Evolutionary conservation across 2,113 vertebrate genomes (phyloP).

Genomic region (Rhodinocichla rosea): DNA sequence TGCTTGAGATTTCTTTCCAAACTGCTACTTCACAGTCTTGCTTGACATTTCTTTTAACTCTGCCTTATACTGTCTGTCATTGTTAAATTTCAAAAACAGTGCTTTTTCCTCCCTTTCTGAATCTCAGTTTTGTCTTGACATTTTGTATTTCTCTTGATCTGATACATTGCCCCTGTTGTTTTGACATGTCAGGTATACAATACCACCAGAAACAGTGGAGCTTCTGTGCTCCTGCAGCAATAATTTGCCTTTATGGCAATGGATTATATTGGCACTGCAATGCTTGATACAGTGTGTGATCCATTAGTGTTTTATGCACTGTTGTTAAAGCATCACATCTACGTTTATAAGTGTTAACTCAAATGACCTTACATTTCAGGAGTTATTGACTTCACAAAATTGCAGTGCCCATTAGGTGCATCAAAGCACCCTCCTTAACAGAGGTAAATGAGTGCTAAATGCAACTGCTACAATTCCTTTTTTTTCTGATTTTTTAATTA

Average conservation of each 20-base stretch:
- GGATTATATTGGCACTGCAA: not conserved
- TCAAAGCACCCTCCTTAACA: not conserved
- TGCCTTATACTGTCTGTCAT: not conserved
- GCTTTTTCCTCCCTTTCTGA: not conserved
- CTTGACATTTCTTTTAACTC: not conserved
- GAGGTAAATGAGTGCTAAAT: not conserved
- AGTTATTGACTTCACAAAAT: not conserved
- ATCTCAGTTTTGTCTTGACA: not conserved
- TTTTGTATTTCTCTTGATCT: not conserved
- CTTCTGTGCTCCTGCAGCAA: not conserved
- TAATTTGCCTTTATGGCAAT: not conserved
- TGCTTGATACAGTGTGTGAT: not conserved
- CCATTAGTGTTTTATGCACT: not conserved
- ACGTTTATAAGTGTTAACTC: not conserved
- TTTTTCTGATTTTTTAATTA: not conserved
- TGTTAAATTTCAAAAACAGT: not conserved
- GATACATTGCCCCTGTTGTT: not conserved
- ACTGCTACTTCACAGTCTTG: not conserved
- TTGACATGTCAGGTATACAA: not conserved
- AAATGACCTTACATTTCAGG: not conserved
- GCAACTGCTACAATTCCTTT: not conserved
- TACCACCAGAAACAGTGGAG: not conserved
- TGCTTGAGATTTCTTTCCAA: not conserved
- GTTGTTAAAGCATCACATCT: not conserved
- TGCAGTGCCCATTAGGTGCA: not conserved